Evolutionary conservation across 2,113 vertebrate genomes (phyloP), one percentile per base, ranked within the genome.

Genomic region (Himantopus leucocephalus): DNA sequence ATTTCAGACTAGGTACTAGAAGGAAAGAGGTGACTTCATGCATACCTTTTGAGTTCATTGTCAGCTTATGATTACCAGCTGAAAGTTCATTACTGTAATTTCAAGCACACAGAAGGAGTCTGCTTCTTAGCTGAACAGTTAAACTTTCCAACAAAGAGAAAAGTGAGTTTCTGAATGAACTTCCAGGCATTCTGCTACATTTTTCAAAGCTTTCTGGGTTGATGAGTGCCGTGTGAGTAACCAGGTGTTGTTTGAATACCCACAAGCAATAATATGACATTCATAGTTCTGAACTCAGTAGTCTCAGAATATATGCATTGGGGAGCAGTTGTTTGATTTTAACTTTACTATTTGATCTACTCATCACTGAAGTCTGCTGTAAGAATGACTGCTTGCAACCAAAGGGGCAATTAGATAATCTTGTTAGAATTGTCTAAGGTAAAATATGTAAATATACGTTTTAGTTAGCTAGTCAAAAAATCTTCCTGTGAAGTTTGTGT

Each of bases 261-360:
- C 32, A 60, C 17, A 55, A 76, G 19, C 0, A 0, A 27, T 71
- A 58, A 39, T 22, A 50, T 6, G 7, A 37, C 21, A 68, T 90
- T 13, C 67, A 14, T 41, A 62, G 47, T 58, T 85, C 70, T 70
- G 37, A 89, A 77, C 34, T 23, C 39, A 53, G 12, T 1, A 23
- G 8, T 76, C 24, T 58, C 39, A 81, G 58, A 73, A 74, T 66
- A 32, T 12, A 16, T 35, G 7, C n/a, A 53, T 3, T 71, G 13
- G 10, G 63, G 50, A 85, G 19, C 32, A 53, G 7, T 53, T 77
- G 29, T 26, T 86, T 76, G 12, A 75, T 72, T 79, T 71, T 23
- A 72, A 29, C 39, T 67, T 59, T 63, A 19, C 3, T 63, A 9
- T 76, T 83, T 66, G 56, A 43, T 56, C 20, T 60, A 76, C 18